Evolutionary conservation across 1,140 invertebrate genomes (phyloP).

Genomic region (Hormaphis cornu): DNA sequence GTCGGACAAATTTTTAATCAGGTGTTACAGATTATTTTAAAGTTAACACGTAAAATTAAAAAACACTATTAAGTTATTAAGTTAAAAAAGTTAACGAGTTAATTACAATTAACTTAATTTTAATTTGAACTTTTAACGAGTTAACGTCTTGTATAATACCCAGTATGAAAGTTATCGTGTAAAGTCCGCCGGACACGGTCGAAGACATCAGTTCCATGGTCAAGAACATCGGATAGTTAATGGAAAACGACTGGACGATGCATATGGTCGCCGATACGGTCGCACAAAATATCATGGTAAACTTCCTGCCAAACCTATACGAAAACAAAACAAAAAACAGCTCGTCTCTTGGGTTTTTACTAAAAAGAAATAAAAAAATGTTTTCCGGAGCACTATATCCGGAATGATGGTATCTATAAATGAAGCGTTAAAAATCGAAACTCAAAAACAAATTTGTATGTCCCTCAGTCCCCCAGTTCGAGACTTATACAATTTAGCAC

Average conservation of each 20-base stretch:
- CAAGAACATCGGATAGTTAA: constrained; percentile 48
- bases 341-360: not conserved
- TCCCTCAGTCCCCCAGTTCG: not conserved
- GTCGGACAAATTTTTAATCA: not conserved
- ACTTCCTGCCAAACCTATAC: constrained; percentile 51
- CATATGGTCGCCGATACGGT: constrained; percentile 49
- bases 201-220: constrained; percentile 51
- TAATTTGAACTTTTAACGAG: too few species aligned
- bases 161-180: constrained; percentile 53
- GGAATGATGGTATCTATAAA: constrained; percentile 50
- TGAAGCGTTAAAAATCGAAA: too few species aligned
- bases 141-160: too few species aligned
- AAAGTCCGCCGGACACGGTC: constrained; percentile 50
- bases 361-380: not conserved
- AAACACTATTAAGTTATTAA: too few species aligned
- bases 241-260: constrained; percentile 47
- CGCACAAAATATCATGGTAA: constrained; percentile 47
- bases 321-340: not conserved
- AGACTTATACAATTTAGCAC: too few species aligned
- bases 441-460: constrained; percentile 38
- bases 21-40: not conserved
- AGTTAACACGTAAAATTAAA: too few species aligned
- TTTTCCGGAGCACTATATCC: constrained; percentile 50
- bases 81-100: too few species aligned
- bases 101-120: too few species aligned